phyloP scores from a whole-genome alignment of 2,113 vertebrate species.

The Choloepus hoffmanni region DNA sequence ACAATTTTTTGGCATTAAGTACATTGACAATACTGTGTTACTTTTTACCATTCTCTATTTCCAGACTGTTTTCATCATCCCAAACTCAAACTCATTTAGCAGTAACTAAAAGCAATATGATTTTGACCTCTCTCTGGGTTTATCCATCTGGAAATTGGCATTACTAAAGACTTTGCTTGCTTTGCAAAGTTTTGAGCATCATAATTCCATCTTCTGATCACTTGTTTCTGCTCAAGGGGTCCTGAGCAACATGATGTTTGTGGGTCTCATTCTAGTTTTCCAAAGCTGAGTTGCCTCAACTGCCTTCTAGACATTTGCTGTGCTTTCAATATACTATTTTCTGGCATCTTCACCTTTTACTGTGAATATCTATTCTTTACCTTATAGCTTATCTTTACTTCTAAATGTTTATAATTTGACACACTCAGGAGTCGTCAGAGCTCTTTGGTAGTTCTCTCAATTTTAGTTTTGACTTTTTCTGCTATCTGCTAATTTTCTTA shows the following conservation, averaged over 20 bases:
- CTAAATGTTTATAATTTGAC: background rate
- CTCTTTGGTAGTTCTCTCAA: background rate
- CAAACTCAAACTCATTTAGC: too few species aligned
- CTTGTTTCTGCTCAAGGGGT: conserved; percentile 19
- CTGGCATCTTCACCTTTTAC: background rate
- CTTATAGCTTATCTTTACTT: background rate
- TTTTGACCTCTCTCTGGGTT: background rate
- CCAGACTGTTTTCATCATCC: too few species aligned
- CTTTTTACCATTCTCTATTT: too few species aligned
- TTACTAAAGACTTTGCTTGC: background rate
- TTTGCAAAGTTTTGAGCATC: background rate
- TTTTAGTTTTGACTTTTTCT: conserved; percentile 48
- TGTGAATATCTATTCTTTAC: background rate
- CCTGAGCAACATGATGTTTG: background rate
- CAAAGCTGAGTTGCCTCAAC: background rate
- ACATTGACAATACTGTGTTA: too few species aligned
- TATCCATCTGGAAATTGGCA: background rate
- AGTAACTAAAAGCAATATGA: background rate
- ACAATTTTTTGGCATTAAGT: too few species aligned
- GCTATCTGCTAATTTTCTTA: conserved; percentile 14
- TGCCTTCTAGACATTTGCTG: background rate
- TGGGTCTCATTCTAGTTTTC: conserved; percentile 14
- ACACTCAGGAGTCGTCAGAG: background rate
- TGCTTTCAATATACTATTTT: conserved; percentile 21
- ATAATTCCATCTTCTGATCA: background rate